Conservation (phyloP, 64 coral and sea anemone genomes). For the Actinia tenebrosa region DNA sequence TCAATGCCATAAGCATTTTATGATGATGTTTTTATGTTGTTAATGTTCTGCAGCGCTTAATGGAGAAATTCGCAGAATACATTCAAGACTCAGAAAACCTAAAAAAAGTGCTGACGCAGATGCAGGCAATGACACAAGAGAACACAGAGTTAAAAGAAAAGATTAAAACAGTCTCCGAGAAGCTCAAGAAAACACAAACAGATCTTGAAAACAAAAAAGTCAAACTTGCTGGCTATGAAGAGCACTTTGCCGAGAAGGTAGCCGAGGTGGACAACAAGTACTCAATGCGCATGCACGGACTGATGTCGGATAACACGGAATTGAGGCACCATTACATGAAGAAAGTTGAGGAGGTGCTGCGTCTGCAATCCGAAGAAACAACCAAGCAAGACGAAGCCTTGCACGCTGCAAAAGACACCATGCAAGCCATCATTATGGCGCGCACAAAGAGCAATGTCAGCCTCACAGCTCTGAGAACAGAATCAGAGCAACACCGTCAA, state of each 20-base stretch:
- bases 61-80: slow-evolving; percentile 86
- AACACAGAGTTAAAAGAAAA: slow-evolving; percentile 68
- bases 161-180: slow-evolving; percentile 54
- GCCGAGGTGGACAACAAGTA: slow-evolving; percentile 91
- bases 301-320: slow-evolving; percentile 83
- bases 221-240: slow-evolving; percentile 69
- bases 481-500: background rate
- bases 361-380: slow-evolving; percentile 40
- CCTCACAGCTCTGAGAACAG: slow-evolving; percentile 32
- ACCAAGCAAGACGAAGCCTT: slow-evolving; percentile 21
- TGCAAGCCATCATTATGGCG: slow-evolving; percentile 57
- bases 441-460: slow-evolving; percentile 54
- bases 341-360: slow-evolving; percentile 75
- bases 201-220: slow-evolving; percentile 86
- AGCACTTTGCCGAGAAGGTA: slow-evolving; percentile 86
- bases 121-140: slow-evolving; percentile 64
- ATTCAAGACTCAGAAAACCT: slow-evolving; percentile 80
- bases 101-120: slow-evolving; percentile 65
- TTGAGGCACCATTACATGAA: slow-evolving; percentile 81
- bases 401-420: slow-evolving; percentile 54
- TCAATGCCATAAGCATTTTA: too few relatives aligned
- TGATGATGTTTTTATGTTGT: too few relatives aligned
- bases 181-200: slow-evolving; percentile 54
- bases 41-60: slow-evolving; percentile 43
- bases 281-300: slow-evolving; percentile 75